phyloP scores from a whole-genome alignment of 2,797 vertebrate species.

The Anniella stebbinsi region DNA sequence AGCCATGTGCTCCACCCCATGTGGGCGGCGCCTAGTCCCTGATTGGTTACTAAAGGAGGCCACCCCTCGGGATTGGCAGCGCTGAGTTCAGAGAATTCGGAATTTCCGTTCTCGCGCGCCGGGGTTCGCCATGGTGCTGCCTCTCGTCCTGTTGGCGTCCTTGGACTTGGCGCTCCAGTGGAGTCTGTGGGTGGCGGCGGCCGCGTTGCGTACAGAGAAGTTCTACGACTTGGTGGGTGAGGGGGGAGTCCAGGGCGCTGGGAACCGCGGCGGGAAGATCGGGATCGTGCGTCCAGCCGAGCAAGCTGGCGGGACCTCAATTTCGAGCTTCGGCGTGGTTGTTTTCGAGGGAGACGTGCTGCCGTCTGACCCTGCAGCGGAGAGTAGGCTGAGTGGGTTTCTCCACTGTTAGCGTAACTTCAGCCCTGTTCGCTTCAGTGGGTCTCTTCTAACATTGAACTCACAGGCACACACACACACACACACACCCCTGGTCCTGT shows the following conservation, averaged over 20 bases:
- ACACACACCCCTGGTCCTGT: too few species aligned
- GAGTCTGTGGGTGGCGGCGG: constrained; percentile 80
- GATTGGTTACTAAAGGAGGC: not conserved
- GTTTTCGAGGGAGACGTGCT: too few species aligned
- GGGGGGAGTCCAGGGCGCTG: not conserved
- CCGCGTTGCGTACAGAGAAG: constrained; percentile 81
- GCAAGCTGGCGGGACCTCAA: not conserved
- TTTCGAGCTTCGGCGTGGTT: not conserved
- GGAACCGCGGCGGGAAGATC: not conserved
- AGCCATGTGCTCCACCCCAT: not conserved
- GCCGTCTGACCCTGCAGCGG: not conserved
- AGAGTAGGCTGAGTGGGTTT: not conserved
- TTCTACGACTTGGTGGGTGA: constrained; percentile 87
- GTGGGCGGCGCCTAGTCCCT: not conserved
- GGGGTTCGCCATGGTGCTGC: not conserved
- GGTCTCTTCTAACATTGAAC: too few species aligned
- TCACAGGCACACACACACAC: too few species aligned
- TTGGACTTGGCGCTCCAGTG: constrained; percentile 81
- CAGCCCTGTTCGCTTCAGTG: too few species aligned
- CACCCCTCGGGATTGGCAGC: not conserved
- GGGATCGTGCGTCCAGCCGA: not conserved
- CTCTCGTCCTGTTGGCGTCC: constrained; percentile 54
- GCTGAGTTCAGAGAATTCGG: not conserved
- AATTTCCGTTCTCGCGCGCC: too few species aligned
- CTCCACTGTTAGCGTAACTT: too few species aligned